These are phyloP conservation scores for Acanthopagrus latus DNA, from an alignment of 2,797 vertebrate genomes.

Conservation along the genomic window DNA sequence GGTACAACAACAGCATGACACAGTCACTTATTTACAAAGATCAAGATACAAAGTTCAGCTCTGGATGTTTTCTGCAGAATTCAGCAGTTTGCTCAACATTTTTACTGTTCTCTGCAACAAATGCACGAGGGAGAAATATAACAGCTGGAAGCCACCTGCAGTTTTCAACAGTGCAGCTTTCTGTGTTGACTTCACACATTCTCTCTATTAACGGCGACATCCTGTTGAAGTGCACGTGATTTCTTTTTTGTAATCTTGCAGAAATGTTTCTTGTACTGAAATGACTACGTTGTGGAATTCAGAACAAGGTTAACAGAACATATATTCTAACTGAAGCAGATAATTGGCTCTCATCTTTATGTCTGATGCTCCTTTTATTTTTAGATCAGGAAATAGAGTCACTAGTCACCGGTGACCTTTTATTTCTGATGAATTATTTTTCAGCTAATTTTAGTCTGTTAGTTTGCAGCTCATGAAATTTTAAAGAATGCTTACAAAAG, in stretches of 20 bases:
- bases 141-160: not conserved
- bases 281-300: not conserved
- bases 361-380: not conserved
- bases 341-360: not conserved
- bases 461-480: not conserved
- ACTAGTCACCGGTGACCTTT: not conserved
- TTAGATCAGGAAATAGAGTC: not conserved
- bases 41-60: not conserved
- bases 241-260: not conserved
- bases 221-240: not conserved
- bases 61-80: conserved; percentile 7
- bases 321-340: not conserved
- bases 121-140: not conserved
- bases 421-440: not conserved
- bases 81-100: not conserved
- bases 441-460: not conserved
- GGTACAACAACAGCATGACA: conserved; percentile 79
- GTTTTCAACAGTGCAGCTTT: not conserved
- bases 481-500: not conserved
- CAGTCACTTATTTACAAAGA: not conserved
- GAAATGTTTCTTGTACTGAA: not conserved
- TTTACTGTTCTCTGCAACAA: not conserved
- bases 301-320: not conserved
- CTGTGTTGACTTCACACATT: not conserved
- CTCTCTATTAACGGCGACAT: not conserved